Percentiles rank a stretch among this genome's conserved stretches.
Conservation (phyloP, 1,140 invertebrate genomes). For the Brachionus rubens region DNA sequence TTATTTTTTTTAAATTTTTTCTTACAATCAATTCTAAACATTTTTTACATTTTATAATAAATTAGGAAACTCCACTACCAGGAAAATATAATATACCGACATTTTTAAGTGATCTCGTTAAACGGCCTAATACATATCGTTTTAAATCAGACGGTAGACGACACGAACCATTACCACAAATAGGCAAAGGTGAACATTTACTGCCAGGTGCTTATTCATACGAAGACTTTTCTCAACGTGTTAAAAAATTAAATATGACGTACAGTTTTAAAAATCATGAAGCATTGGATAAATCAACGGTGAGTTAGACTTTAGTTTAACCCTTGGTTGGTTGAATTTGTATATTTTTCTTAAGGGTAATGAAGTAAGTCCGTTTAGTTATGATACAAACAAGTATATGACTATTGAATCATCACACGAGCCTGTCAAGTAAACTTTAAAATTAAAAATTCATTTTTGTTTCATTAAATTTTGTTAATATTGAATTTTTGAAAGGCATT, state of each 20-base stretch:
- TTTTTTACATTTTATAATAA: background rate
- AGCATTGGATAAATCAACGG: constrained; percentile 13
- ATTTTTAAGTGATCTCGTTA: constrained; percentile 52
- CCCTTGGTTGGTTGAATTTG: too few species aligned
- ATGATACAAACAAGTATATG: constrained; percentile 18
- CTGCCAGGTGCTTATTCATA: constrained; percentile 56
- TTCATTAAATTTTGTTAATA: background rate
- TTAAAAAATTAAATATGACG: background rate
- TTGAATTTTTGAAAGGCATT: background rate
- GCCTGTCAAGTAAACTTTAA: constrained; percentile 2
- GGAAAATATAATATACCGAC: constrained; percentile 51
- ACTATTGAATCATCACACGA: background rate
- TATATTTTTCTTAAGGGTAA: background rate
- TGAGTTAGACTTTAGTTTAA: too few species aligned
- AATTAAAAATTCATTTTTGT: background rate
- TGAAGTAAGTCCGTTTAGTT: constrained; percentile 3
- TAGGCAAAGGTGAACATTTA: constrained; percentile 52
- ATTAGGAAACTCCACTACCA: background rate
- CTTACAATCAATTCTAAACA: too few species aligned
- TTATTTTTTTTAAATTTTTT: background rate
- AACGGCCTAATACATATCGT: constrained; percentile 54
- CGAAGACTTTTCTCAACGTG: constrained; percentile 52
- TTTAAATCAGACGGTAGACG: constrained; percentile 56
- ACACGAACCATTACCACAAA: constrained; percentile 51
- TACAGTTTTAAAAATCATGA: constrained; percentile 43